Evolutionary conservation across 2,888 invertebrate species (phyloP).

Genomic region (Anthophora plumipes): DNA sequence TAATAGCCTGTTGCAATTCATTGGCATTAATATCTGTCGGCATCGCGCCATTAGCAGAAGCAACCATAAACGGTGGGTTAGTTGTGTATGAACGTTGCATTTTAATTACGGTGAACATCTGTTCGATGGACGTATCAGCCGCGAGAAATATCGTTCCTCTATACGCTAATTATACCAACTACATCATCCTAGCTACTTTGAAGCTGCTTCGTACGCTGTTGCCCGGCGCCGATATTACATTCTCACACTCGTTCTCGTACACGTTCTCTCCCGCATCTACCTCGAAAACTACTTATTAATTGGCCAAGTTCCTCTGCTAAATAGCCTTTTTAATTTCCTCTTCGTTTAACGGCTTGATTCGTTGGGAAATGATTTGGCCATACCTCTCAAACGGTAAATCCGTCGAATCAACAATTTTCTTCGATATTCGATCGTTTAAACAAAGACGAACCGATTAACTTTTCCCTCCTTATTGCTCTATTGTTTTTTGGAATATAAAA

Average conservation of each 20-base stretch:
- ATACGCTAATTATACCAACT: constrained; percentile 69
- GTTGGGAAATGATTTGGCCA: background rate
- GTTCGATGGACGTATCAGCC: constrained; percentile 68
- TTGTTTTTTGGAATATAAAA: too few relatives aligned
- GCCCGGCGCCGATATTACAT: constrained; percentile 63
- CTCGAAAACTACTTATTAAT: constrained; percentile 46
- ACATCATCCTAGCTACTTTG: constrained; percentile 59
- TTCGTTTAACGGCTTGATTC: constrained; percentile 15
- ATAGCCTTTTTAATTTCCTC: background rate
- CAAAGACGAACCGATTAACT: too few relatives aligned
- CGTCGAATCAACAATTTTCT: background rate
- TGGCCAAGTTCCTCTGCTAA: constrained; percentile 15
- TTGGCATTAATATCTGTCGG: constrained; percentile 72
- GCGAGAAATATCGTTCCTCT: constrained; percentile 70
- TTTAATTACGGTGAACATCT: constrained; percentile 70
- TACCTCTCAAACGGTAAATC: background rate
- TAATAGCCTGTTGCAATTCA: constrained; percentile 73
- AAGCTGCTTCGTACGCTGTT: constrained; percentile 21
- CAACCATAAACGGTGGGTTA: constrained; percentile 68
- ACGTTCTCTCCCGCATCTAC: constrained; percentile 12
- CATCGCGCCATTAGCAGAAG: constrained; percentile 70
- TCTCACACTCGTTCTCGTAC: constrained; percentile 45
- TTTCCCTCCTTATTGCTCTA: too few relatives aligned
- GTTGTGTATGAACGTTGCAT: constrained; percentile 69
- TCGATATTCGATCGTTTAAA: too few relatives aligned